Evolutionary conservation across 1,140 invertebrate species (phyloP).

Genomic region (Gryon sp.): DNA sequence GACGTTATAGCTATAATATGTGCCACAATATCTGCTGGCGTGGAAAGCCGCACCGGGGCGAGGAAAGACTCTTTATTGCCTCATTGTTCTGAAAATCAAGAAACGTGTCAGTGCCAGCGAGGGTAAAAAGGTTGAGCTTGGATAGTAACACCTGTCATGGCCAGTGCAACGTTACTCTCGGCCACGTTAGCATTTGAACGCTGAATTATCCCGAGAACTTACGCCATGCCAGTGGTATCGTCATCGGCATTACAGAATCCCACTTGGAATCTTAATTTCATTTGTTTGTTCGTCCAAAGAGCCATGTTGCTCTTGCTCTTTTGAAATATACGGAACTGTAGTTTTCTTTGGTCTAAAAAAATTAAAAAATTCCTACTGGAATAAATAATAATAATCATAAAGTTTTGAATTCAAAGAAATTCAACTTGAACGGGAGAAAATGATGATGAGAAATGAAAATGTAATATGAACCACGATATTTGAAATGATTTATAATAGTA

Average conservation of each 20-base stretch:
- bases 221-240: conserved; percentile 53
- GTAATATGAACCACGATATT: conserved; percentile 6
- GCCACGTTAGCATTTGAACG: conserved; percentile 68
- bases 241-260: conserved; percentile 60
- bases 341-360: too few relatives aligned
- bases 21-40: conserved; percentile 42
- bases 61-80: conserved; percentile 70
- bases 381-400: conserved; percentile 52
- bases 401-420: too few relatives aligned
- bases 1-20: conserved; percentile 48
- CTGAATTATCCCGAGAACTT: conserved; percentile 69
- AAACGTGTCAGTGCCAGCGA: conserved; percentile 77
- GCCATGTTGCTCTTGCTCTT: conserved; percentile 20
- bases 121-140: conserved; percentile 73
- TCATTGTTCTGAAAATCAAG: conserved; percentile 78
- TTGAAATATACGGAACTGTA: too few relatives aligned
- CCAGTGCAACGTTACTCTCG: conserved; percentile 73
- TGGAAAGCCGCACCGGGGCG: conserved; percentile 20
- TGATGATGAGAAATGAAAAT: conserved; percentile 9
- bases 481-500: conserved; percentile 51
- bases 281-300: conserved; percentile 39
- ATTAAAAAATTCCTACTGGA: conserved; percentile 47
- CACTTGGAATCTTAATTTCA: conserved; percentile 72
- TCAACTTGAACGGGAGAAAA: too few relatives aligned
- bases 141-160: conserved; percentile 71